Evolutionary conservation across 2,113 vertebrate species (phyloP), one percentile per base, ranked within the genome.

Genomic region (Ranitomeya imitator): DNA sequence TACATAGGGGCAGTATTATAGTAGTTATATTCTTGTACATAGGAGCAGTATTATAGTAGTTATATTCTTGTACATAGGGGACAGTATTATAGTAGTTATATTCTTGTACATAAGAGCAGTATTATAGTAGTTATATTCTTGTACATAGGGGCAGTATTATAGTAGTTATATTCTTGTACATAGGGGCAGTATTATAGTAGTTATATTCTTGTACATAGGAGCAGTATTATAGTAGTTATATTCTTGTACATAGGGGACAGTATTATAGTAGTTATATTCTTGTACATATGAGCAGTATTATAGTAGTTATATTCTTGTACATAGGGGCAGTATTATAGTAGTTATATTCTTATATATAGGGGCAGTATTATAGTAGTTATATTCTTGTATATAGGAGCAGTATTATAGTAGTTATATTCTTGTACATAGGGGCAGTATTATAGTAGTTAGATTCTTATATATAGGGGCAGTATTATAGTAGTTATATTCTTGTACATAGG

Each of bases 71-170:
- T 73, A 65, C 23, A 37, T 37, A 73, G 69, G 69, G 3, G 26
- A n/a, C n/a, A 73, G 69, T 37, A 37, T 73, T 73, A 73, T 73
- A 73, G 69, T 16, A 73, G 69, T 73, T 73, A 37, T 73, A 73
- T 37, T 73, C 69, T 37, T 37, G 26, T 73, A 73, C 23, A 73
- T 73, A 37, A 26, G 26, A 31, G 26, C 26, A 31, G 26, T 31
- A 2, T 1, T 31, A 31, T 31, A 31, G 26, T 31, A 31, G 26
- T 31, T 31, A 31, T 31, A 31, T 31, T 31, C 26, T 31, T 31
- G 69, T 73, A 65, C 23, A 37, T 37, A 73, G 69, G 69, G 3
- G 26, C n/a, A 73, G 69, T 37, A 37, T 73, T 73, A 73, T 73
- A 73, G 69, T 16, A 73, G 69, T 73, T 73, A 37, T 73, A 73